Evolutionary conservation across 2,113 vertebrate species (phyloP).

Genomic region (Delphinapterus leucas): DNA sequence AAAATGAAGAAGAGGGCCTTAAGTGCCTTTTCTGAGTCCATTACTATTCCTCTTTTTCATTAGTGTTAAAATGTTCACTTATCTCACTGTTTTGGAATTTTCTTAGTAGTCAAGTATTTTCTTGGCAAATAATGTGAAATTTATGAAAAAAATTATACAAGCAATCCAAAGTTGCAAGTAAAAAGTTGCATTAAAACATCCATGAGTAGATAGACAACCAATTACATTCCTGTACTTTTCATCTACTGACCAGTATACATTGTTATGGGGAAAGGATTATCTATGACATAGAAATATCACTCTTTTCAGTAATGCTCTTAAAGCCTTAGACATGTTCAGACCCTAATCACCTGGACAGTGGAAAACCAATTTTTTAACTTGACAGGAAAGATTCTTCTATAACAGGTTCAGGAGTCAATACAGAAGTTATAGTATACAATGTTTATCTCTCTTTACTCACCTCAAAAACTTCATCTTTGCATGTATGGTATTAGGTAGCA

Average conservation of each 20-base stretch:
- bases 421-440: neutral
- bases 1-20: neutral
- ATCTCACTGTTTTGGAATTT: neutral
- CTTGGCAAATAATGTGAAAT: neutral
- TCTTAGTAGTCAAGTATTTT: neutral
- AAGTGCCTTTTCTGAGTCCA: neutral
- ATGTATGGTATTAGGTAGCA: neutral
- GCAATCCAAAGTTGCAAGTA: neutral
- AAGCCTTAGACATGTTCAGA: conserved; percentile 10
- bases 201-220: neutral
- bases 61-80: neutral
- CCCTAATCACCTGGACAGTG: neutral
- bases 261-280: neutral
- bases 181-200: neutral
- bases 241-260: neutral
- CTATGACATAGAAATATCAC: neutral
- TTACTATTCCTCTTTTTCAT: neutral
- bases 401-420: neutral
- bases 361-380: conserved; percentile 16
- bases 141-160: neutral
- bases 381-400: conserved; percentile 36
- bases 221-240: neutral
- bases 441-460: neutral
- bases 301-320: conserved; percentile 25
- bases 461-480: neutral